Conservation (phyloP, 2,113 vertebrate species). For the Rhabdornis inornatus region DNA sequence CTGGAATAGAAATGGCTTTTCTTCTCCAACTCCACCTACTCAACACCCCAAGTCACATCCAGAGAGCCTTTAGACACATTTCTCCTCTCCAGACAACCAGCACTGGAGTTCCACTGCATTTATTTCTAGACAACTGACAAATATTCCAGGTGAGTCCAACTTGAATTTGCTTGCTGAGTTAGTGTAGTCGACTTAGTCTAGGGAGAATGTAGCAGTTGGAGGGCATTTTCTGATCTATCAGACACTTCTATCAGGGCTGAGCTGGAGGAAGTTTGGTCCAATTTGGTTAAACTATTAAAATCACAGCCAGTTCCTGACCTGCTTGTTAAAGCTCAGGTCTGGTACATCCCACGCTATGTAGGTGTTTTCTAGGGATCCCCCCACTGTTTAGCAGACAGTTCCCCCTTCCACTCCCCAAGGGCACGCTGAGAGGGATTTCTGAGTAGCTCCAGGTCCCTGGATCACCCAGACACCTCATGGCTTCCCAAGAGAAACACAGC, state of each 20-base stretch:
- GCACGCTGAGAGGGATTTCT: not conserved
- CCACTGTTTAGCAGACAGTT: not conserved
- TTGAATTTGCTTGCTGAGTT: not conserved
- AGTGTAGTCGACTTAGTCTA: not conserved
- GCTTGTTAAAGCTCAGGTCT: not conserved
- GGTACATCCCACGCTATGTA: not conserved
- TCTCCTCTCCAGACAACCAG: not conserved
- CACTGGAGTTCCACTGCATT: not conserved
- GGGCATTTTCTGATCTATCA: not conserved
- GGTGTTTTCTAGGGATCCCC: not conserved
- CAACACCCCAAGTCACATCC: not conserved
- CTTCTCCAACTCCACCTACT: not conserved
- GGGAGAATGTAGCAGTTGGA: not conserved
- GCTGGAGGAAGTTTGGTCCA: not conserved
- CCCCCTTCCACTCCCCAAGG: not conserved
- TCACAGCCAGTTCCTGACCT: not conserved
- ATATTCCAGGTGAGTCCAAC: not conserved
- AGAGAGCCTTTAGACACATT: not conserved
- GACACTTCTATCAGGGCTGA: not conserved
- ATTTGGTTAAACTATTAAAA: not conserved
- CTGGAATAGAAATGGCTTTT: constrained; percentile 20
- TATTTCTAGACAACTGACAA: not conserved
- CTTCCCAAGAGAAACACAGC: not conserved
- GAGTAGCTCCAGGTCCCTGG: not conserved
- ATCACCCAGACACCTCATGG: not conserved